Conservation (phyloP, 2,888 invertebrate species). For the Trachelus stipa region DNA sequence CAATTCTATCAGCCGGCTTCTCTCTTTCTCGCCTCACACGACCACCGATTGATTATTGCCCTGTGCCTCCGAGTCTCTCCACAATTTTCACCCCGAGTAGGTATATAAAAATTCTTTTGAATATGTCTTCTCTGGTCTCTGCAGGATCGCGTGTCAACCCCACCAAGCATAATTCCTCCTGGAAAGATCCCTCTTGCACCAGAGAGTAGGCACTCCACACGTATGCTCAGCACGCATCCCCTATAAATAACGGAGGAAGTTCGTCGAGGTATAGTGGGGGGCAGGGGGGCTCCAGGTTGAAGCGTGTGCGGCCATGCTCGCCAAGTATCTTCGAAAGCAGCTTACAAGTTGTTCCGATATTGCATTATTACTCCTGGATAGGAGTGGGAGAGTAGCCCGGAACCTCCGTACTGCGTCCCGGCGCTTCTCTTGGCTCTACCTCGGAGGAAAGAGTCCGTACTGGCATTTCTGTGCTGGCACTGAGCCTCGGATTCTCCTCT, state of each 20-base stretch:
- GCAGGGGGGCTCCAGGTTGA: background rate
- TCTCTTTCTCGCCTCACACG: background rate
- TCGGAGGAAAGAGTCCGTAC: constrained; percentile 3
- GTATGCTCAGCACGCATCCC: constrained; percentile 55
- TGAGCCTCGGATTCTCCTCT: background rate
- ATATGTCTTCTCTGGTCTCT: background rate
- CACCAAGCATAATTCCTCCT: background rate
- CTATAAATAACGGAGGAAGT: constrained; percentile 54
- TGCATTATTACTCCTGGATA: constrained; percentile 53
- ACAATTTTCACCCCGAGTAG: background rate
- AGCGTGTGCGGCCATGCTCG: constrained; percentile 31
- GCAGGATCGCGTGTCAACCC: constrained; percentile 9
- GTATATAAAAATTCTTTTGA: background rate
- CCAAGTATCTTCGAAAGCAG: constrained; percentile 53
- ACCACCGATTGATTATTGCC: background rate
- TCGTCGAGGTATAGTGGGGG: background rate
- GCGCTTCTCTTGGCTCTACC: background rate
- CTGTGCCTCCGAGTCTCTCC: background rate
- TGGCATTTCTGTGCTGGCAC: background rate
- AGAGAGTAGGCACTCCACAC: constrained; percentile 24
- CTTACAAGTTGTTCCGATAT: constrained; percentile 54
- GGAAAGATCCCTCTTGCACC: background rate
- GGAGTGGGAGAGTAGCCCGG: constrained; percentile 8
- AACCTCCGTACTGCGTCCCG: background rate
- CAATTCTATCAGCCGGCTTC: constrained; percentile 12